Conservation (phyloP, 1,140 invertebrate genomes). For the Papilio dardanus region DNA sequence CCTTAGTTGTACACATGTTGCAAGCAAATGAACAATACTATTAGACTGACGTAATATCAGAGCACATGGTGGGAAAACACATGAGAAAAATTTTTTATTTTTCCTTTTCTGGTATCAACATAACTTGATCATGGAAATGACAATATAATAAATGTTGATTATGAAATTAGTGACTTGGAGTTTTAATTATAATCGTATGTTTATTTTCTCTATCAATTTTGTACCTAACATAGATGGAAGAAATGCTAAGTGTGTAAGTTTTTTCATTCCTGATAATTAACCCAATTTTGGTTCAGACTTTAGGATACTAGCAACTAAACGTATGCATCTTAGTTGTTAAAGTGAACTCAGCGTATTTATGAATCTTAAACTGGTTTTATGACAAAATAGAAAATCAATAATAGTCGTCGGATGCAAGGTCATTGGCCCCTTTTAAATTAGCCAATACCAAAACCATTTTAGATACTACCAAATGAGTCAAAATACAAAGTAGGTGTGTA, state of each 20-base stretch:
- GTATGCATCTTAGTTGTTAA: no score
- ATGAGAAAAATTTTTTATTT: constrained; percentile 57
- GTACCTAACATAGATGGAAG: neutral
- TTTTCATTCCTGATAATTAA: no score
- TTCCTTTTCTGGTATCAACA: neutral
- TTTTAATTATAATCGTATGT: neutral
- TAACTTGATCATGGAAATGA: neutral
- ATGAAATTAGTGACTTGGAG: neutral
- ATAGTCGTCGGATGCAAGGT: neutral
- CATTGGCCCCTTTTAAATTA: neutral
- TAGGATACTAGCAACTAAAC: neutral
- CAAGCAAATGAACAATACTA: constrained; percentile 49
- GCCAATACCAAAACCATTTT: neutral
- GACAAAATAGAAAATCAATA: neutral
- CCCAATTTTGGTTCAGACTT: neutral
- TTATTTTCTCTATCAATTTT: neutral
- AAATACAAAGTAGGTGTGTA: no score
- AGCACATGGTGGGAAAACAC: constrained; percentile 63
- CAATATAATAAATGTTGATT: neutral
- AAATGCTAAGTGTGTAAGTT: no score
- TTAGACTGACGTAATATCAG: constrained; percentile 63
- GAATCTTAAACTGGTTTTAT: neutral
- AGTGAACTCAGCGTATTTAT: no score
- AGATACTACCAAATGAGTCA: neutral
- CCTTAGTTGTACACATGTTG: neutral